Evolutionary conservation across 2,797 vertebrate species (phyloP), one percentile per base, ranked within the genome.

Genomic region (Ataeniobius toweri): DNA sequence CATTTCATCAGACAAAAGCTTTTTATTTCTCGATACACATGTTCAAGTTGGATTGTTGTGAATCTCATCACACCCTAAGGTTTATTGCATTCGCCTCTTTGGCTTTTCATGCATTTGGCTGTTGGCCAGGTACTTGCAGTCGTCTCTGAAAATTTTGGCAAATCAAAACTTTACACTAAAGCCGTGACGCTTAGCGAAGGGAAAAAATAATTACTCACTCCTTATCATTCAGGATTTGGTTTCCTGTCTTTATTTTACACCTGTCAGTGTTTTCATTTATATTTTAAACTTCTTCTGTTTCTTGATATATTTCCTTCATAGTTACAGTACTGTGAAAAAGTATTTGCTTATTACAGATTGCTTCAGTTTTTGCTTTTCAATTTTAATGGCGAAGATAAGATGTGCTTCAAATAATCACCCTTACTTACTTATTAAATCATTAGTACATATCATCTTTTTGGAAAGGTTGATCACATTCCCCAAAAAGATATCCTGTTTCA

Each of bases 1-100:
- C 80, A 87, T 90, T 90, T 93, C 83, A 91, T 89, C 89, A 89
- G 80, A 92, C 88, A 89, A 89, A 91, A 91, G 88, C 79, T 80
- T 82, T 84, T 78, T 79, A 83, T 80, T 78, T 80, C 79, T 86
- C 82, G 75, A 82, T 65, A 85, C 83, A 84, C 77, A 77, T 77
- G 87, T 87, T 85, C 83, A 91, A 92, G 91, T 86, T 86, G 74
- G 86, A 90, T 89, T 94, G 89, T 80, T 89, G 88, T 85, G 83
- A 89, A 94, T 90, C 90, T 88, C 90, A 91, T 92, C 83, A 85
- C 83, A 83, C 86, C 80, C 39, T 81, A 88, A 82, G 84, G 69
- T 89, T 88, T 89, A 89, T 89, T 88, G 89, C 84, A 75, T 88
- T 89, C 86, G 89, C 86, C 85, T 91, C 90, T 86, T 73, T 81